Evolutionary conservation across 2,113 vertebrate genomes (phyloP).

Genomic region (Porphyrio hochstetteri): DNA sequence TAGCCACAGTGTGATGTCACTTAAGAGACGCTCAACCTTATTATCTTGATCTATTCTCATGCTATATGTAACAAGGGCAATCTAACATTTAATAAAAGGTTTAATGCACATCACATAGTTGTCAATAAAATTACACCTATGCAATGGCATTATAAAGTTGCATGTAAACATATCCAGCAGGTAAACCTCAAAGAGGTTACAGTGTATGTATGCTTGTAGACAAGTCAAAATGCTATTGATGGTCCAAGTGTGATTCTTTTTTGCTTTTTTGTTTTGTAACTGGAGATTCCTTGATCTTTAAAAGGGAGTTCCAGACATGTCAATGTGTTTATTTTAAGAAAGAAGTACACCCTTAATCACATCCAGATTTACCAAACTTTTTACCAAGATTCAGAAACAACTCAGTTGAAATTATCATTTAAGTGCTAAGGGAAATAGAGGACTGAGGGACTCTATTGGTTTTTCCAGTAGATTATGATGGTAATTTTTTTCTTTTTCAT

Average conservation of each 20-base stretch:
- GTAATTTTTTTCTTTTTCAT: background rate
- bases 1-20: conserved; percentile 5
- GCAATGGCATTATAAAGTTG: background rate
- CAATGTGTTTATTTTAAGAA: background rate
- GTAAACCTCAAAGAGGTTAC: background rate
- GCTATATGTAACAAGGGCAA: background rate
- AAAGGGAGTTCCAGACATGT: background rate
- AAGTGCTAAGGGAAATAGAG: background rate
- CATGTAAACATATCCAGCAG: background rate
- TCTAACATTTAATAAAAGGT: conserved; percentile 48
- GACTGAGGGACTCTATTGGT: background rate
- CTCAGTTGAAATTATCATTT: background rate
- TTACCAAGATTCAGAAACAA: background rate
- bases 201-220: background rate
- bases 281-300: conserved; percentile 4
- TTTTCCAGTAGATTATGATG: background rate
- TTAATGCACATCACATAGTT: conserved; percentile 2
- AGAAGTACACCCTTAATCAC: background rate
- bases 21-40: conserved; percentile 5
- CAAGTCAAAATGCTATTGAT: background rate
- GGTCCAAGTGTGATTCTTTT: background rate
- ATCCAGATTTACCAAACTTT: background rate
- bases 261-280: background rate
- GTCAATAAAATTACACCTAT: conserved; percentile 33
- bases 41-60: conserved; percentile 37